Percentiles rank a stretch among this genome's conserved stretches.
Conservation (phyloP, 2,888 invertebrate genomes). For the Drosophila demipolita region DNA sequence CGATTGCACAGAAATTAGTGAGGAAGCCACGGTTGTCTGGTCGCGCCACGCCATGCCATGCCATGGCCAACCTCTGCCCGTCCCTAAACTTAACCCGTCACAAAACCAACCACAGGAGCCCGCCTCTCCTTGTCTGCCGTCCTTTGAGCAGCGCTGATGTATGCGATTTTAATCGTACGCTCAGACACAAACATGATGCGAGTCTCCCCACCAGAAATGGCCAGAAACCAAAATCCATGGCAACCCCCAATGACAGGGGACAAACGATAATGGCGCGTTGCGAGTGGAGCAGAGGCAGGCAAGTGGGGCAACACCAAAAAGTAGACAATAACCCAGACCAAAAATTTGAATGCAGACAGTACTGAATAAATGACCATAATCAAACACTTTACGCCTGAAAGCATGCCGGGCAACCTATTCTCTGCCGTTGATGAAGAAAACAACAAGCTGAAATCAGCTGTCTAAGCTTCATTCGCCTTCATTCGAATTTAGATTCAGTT, state of each 20-base stretch:
- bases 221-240: slow-evolving; percentile 67
- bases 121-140: slow-evolving; percentile 5
- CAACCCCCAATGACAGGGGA: slow-evolving; percentile 46
- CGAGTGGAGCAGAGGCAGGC: slow-evolving; percentile 10
- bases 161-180: slow-evolving; percentile 75
- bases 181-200: slow-evolving; percentile 72
- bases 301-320: slow-evolving; percentile 23
- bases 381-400: slow-evolving; percentile 83
- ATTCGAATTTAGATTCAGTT: slow-evolving; percentile 6
- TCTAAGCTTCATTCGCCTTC: slow-evolving; percentile 37
- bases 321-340: slow-evolving; percentile 54
- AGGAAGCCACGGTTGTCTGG: slow-evolving; percentile 59
- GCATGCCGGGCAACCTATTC: slow-evolving; percentile 50
- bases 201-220: slow-evolving; percentile 8
- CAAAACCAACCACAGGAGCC: slow-evolving; percentile 27
- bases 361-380: slow-evolving; percentile 80
- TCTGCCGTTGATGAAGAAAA: slow-evolving; percentile 17
- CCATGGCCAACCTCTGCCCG: neutral
- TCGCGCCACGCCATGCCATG: slow-evolving; percentile 29
- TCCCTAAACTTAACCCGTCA: slow-evolving; percentile 1
- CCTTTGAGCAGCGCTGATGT: slow-evolving; percentile 64
- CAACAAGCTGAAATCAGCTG: slow-evolving; percentile 37
- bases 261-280: slow-evolving; percentile 53
- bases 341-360: slow-evolving; percentile 46
- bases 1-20: slow-evolving; percentile 74